Percentiles rank a stretch among this genome's conserved stretches.
Conservation (phyloP, 2,113 vertebrate genomes). For the Cricetomys ansorgei region DNA sequence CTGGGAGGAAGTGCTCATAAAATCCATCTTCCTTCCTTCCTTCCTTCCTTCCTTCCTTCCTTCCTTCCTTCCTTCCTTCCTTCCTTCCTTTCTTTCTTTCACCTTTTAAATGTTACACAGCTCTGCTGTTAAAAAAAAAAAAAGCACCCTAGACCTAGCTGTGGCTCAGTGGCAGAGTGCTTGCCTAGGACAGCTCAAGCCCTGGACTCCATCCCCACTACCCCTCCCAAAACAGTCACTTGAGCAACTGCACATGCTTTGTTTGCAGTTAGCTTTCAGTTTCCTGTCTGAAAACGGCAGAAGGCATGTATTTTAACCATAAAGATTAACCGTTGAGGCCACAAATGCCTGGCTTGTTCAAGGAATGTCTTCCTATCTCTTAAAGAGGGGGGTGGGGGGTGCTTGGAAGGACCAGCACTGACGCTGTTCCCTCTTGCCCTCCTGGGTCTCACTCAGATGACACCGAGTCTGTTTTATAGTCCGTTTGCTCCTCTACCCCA, state of each 20-base stretch:
- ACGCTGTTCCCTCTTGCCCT: fast-evolving
- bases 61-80: background rate
- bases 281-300: background rate
- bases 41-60: background rate
- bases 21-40: background rate
- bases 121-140: background rate
- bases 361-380: background rate
- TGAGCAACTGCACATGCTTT: background rate
- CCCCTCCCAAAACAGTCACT: background rate
- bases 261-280: background rate
- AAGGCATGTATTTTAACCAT: background rate
- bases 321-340: background rate
- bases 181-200: background rate
- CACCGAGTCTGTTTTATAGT: background rate
- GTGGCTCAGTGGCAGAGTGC: background rate
- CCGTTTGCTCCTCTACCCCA: slow-evolving; percentile 15
- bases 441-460: background rate
- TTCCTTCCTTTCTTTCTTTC: background rate
- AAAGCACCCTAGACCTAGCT: background rate
- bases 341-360: fast-evolving
- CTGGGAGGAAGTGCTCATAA: background rate
- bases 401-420: background rate
- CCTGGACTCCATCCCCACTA: background rate
- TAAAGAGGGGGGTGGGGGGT: fast-evolving
- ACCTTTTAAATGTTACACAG: background rate